Conservation (phyloP, 2,797 vertebrate genomes). For the Typhlichthys subterraneus region DNA sequence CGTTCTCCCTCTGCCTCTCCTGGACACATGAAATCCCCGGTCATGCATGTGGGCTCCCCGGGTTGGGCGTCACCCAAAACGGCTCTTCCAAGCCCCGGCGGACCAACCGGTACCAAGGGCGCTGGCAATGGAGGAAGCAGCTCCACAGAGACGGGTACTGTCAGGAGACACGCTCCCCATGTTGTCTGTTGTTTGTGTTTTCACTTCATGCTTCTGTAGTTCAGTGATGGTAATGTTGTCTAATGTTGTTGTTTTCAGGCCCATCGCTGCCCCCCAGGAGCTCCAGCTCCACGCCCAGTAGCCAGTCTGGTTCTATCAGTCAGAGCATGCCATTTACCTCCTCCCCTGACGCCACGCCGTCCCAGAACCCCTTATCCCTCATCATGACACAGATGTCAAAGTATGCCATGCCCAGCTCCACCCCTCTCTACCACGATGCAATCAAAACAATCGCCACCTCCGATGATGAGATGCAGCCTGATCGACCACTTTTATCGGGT, state of each 20-base stretch:
- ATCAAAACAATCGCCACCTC: slow-evolving; percentile 99
- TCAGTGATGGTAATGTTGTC: slow-evolving; percentile 18
- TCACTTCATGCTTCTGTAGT: slow-evolving; percentile 13
- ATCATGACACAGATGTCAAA: slow-evolving; percentile 99
- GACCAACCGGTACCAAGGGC: slow-evolving; percentile 74
- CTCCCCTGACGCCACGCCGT: slow-evolving; percentile 85
- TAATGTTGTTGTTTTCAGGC: slow-evolving; percentile 56
- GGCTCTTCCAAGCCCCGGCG: slow-evolving; percentile 89
- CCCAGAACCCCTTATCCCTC: slow-evolving; percentile 94
- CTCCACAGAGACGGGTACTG: slow-evolving; percentile 87
- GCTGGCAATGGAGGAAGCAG: slow-evolving; percentile 74
- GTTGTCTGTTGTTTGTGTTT: not conserved
- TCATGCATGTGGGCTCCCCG: slow-evolving; percentile 88
- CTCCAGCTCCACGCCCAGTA: slow-evolving; percentile 85
- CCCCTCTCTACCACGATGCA: slow-evolving; percentile 97
- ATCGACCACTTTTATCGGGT: slow-evolving; percentile 89
- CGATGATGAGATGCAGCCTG: slow-evolving; percentile 92
- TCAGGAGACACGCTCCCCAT: not conserved
- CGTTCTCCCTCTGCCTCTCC: slow-evolving; percentile 91
- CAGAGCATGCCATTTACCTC: slow-evolving; percentile 88
- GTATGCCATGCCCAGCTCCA: slow-evolving; percentile 97
- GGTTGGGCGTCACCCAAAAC: slow-evolving; percentile 90
- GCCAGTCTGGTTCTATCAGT: slow-evolving; percentile 85
- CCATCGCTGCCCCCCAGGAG: slow-evolving; percentile 82
- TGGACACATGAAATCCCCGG: slow-evolving; percentile 89